Evolutionary conservation across 1,140 invertebrate species (phyloP), one percentile per base, ranked within the genome.

Genomic region (Teleogryllus occipitalis): DNA sequence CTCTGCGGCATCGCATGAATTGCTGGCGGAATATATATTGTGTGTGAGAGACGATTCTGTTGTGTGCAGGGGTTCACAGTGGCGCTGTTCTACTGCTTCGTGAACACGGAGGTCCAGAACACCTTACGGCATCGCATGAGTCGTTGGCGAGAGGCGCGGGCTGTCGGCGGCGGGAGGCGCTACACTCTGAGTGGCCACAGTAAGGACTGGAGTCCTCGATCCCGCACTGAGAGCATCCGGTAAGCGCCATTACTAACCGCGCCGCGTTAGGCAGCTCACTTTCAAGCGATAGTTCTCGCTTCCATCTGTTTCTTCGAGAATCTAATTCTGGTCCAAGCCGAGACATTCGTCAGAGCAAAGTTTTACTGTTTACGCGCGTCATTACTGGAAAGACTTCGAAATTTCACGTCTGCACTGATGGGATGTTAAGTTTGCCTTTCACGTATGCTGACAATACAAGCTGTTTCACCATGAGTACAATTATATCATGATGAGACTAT

Each of bases 71-170:
- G 95, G 82, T 91, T 96, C 84, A 92, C 92, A 48, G 94, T 97
- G 77, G 93, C 95, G 47, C 85, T 97, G 27, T 93, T 97, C 85
- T 97, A 96, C 87, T 97, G 96, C 87, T 97, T 97, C 86, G 89
- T 97, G 80, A 97, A 97, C 87, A 94, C 93, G 2, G 96, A 97
- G 87, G 96, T 98, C 15, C 92, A 95, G 78, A 94, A 94, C 83
- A 92, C 94, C 0, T 86, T 97, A 80, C 89, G 91, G 77, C 93
- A 96, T 86, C 94, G 95, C 84, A 89, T 94, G 80, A 90, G 91
- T 81, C 89, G 92, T 78, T 97, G 94, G 94, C 92, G 91, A 82
- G 92, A 92, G 18, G 89, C 90, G 18, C 88, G 90, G 27, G 86
- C 85, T 82, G 82, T 88, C 7, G 89, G 73, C 39, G 90, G 90